phyloP scores from a whole-genome alignment of 1,140 invertebrate species.

The Scaptomyza pallida region DNA sequence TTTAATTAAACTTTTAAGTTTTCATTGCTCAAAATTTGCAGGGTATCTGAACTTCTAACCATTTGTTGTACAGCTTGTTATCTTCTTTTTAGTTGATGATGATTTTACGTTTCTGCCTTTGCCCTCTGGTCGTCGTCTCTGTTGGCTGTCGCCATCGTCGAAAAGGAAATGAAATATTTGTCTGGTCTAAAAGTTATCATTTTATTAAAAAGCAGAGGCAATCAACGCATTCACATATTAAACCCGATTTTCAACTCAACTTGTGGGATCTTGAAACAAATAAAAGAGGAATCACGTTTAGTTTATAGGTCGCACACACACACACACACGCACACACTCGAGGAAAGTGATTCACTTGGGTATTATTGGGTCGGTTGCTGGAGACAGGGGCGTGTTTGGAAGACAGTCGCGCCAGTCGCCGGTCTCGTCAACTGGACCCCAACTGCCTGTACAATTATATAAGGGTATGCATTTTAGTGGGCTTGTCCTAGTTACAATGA shows the following conservation, averaged over 20 bases:
- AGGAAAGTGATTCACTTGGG: constrained; percentile 24
- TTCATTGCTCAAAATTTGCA: background rate
- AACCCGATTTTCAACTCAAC: constrained; percentile 55
- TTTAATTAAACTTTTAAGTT: no score
- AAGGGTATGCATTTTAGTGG: constrained; percentile 16
- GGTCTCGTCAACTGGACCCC: constrained; percentile 57
- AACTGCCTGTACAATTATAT: constrained; percentile 53
- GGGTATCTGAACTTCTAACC: constrained; percentile 12
- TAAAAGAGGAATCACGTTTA: constrained; percentile 42
- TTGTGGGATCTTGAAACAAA: constrained; percentile 66
- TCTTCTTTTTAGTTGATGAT: constrained; percentile 59
- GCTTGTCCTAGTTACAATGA: constrained; percentile 34
- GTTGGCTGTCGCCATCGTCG: constrained; percentile 43
- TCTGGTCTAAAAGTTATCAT: constrained; percentile 83
- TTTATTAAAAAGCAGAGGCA: constrained; percentile 83
- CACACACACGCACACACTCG: background rate
- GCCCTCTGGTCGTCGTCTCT: constrained; percentile 23
- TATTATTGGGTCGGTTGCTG: constrained; percentile 53
- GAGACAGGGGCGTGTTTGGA: constrained; percentile 77
- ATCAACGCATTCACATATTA: constrained; percentile 83
- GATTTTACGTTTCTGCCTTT: constrained; percentile 68
- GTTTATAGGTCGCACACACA: constrained; percentile 61
- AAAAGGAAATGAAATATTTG: constrained; percentile 83
- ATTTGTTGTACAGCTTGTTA: constrained; percentile 5
- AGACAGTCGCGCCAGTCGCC: constrained; percentile 72